Base-by-base conservation (phyloP, 2,888 invertebrate genomes). In the Caenorhabditis becei region DNA sequence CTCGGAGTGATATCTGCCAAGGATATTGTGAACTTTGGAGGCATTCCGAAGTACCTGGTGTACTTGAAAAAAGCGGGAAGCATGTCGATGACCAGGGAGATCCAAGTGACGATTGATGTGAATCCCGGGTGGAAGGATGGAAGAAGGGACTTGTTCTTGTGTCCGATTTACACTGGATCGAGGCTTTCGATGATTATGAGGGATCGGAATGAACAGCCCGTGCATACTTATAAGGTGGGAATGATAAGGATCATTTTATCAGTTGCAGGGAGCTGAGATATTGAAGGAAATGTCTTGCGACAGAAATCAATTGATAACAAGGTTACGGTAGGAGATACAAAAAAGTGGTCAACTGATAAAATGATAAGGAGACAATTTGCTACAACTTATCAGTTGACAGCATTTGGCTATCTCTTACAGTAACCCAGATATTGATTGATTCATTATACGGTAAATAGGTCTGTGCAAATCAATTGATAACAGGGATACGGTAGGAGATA, bases 91-190 rank as follows among this genome's bases (percentile, higher is more conserved):
- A 56, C 32, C 14, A 32, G 74, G 24, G 74, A 74, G n/a, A 74
- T 66, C 49, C 74, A 74, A 49, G 74, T 77, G 44, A 62, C 65
- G 3, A 35, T 80, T 23, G 74, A 80, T 28, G 66, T 49, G 67
- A 77, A 67, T 32, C 53, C 66, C 20, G 61, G 56, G 32, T 67
- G 54, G 67, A 67, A 58, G n/a, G 61, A 75, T 32, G 67, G 28
- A 1, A 26, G 69, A 0, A 28, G 75, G 16, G 70, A 75, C 10
- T 20, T 70, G 2, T 80, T 75, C 47, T 59, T 81, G 51, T 66
- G 63, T 41, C 81, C 81, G 3, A 66, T 81, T 37, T 81, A 81
- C 71, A 51, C 69, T 0, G 81, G 81, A 54, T 35, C 67, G 2
- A 18, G 77, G 14, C 49, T 77, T 7, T 59, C 70, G n/a, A 54